Percentiles rank a stretch among this genome's conserved stretches.
phyloP scores from a whole-genome alignment of 64 coral and sea anemone species.

The Montipora foliosa region DNA sequence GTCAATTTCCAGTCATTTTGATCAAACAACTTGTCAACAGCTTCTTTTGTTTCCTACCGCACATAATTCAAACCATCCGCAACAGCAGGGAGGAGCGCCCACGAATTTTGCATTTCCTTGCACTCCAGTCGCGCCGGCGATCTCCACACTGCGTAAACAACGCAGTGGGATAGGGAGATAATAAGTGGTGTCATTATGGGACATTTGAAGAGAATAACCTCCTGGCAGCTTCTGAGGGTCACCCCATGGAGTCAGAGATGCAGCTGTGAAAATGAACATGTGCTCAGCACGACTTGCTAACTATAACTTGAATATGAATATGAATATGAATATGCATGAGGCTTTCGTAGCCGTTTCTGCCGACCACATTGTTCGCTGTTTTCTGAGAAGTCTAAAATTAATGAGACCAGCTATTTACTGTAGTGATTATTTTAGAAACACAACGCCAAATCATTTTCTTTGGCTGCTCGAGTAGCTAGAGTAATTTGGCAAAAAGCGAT shows the following conservation, averaged over 20 bases:
- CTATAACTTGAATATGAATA: too few species aligned
- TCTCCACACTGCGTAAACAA: slow-evolving; percentile 80
- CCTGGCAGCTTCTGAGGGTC: slow-evolving; percentile 83
- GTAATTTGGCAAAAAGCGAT: too few species aligned
- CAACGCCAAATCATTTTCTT: too few species aligned
- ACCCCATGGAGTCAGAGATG: slow-evolving; percentile 60
- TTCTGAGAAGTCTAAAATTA: too few species aligned
- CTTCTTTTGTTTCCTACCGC: slow-evolving; percentile 49
- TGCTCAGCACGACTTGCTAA: too few species aligned
- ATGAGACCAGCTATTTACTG: too few species aligned
- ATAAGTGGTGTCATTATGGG: slow-evolving; percentile 69
- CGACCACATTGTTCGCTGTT: too few species aligned
- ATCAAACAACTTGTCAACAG: background rate
- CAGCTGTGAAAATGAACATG: slow-evolving; percentile 1
- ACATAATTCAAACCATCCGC: slow-evolving; percentile 47
- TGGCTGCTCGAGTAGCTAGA: too few species aligned
- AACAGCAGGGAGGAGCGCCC: slow-evolving; percentile 55
- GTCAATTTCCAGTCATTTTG: too few species aligned
- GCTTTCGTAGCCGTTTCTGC: too few species aligned
- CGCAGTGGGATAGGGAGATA: slow-evolving; percentile 76
- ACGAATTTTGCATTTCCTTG: slow-evolving; percentile 40
- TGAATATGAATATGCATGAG: too few species aligned
- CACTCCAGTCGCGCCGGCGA: slow-evolving; percentile 68
- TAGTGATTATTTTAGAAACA: too few species aligned
- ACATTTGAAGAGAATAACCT: slow-evolving; percentile 61